Conservation (phyloP, 2,113 vertebrate species). For the Tiliqua scincoides region DNA sequence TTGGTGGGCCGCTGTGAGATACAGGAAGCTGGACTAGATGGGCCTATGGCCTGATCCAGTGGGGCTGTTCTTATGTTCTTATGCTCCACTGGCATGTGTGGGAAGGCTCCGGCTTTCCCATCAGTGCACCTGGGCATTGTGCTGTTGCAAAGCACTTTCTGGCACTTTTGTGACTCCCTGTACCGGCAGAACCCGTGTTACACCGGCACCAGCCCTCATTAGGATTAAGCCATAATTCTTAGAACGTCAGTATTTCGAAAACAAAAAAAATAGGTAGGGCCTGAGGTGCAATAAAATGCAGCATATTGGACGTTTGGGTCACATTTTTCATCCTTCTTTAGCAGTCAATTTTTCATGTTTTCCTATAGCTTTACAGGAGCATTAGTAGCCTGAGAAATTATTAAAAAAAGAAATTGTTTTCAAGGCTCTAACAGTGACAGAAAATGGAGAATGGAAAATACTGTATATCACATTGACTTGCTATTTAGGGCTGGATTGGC, state of each 20-base stretch:
- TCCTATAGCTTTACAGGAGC: neutral
- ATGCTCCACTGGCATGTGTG: too few relatives aligned
- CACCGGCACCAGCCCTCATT: too few relatives aligned
- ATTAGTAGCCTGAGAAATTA: slow-evolving; percentile 2
- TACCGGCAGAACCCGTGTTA: too few relatives aligned
- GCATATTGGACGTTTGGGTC: slow-evolving; percentile 6
- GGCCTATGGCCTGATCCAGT: too few relatives aligned
- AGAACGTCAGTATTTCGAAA: neutral
- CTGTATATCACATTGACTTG: neutral
- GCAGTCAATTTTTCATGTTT: neutral
- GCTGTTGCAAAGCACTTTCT: too few relatives aligned
- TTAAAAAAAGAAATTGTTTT: slow-evolving; percentile 24
- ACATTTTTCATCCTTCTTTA: slow-evolving; percentile 36
- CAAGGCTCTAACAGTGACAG: neutral
- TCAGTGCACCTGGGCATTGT: too few relatives aligned
- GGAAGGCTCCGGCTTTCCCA: too few relatives aligned
- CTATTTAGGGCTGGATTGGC: neutral
- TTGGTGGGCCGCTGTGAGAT: too few relatives aligned
- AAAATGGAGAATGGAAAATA: neutral
- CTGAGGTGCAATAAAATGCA: neutral
- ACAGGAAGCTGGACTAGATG: too few relatives aligned
- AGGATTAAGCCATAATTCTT: too few relatives aligned
- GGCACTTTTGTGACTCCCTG: too few relatives aligned
- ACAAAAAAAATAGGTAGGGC: neutral
- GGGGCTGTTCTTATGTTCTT: too few relatives aligned